These are phyloP conservation scores for Stomatorhinus walkeri DNA, from an alignment of 2,797 vertebrate genomes.

Conservation along the genomic window DNA sequence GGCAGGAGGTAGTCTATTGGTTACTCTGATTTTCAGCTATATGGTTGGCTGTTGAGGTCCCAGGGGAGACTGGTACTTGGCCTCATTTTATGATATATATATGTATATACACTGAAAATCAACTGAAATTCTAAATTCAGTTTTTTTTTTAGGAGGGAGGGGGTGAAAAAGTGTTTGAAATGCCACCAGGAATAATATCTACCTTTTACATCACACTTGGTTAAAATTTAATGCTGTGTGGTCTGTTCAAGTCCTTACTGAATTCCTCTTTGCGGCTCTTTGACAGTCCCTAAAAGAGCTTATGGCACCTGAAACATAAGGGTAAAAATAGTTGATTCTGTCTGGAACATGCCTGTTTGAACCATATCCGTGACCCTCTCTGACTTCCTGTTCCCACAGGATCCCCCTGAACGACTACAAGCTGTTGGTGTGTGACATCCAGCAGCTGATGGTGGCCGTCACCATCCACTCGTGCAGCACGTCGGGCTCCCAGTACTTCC, in stretches of 20 bases:
- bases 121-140: background rate
- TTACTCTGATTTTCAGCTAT: background rate
- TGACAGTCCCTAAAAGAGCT: background rate
- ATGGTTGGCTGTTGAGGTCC: background rate
- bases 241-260: background rate
- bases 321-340: background rate
- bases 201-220: background rate
- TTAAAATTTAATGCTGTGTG: background rate
- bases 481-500: slow-evolving; percentile 95
- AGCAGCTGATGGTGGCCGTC: slow-evolving; percentile 87
- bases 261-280: background rate
- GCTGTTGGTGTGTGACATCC: slow-evolving; percentile 87
- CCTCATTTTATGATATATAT: background rate
- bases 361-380: background rate
- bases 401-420: slow-evolving; percentile 86
- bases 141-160: background rate
- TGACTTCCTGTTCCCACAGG: slow-evolving; percentile 51
- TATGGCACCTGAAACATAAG: background rate
- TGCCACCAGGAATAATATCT: background rate
- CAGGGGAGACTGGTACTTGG: background rate
- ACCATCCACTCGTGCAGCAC: slow-evolving; percentile 97
- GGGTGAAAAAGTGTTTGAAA: background rate
- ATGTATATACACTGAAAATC: background rate
- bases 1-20: background rate
- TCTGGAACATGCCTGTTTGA: background rate